A percentile compares a stretch with the other conserved stretches of the same genome.
Conservation (phyloP, 2,113 vertebrate species). For the Athene cunicularia region DNA sequence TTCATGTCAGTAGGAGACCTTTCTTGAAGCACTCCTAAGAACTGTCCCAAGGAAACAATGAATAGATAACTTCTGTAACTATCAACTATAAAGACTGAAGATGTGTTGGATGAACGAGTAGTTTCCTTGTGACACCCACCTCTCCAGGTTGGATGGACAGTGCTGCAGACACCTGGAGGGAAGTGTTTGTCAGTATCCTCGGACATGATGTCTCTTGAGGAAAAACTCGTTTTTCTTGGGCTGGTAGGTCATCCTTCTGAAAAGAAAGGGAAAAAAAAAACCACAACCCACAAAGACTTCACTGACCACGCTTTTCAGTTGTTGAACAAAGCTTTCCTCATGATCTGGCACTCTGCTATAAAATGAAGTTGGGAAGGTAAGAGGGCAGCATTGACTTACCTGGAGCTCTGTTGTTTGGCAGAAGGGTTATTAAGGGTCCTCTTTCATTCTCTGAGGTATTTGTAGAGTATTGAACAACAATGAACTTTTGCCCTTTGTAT, state of each 20-base stretch:
- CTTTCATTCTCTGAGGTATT: background rate
- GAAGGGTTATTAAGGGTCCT: background rate
- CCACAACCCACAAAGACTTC: background rate
- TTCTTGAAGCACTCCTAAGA: background rate
- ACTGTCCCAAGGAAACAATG: background rate
- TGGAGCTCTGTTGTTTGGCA: background rate
- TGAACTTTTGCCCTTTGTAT: background rate
- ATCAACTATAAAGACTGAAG: background rate
- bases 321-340: background rate
- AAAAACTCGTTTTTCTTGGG: background rate
- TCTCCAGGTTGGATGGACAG: background rate
- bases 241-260: background rate
- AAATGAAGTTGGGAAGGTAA: background rate
- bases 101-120: fast-evolving
- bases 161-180: background rate
- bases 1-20: background rate
- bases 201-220: background rate
- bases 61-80: background rate
- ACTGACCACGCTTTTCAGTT: background rate
- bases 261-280: background rate
- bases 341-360: background rate
- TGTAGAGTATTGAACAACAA: background rate
- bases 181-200: background rate
- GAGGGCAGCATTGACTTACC: background rate
- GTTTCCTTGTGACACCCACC: background rate